Evolutionary conservation across 2,797 vertebrate genomes (phyloP).

Genomic region (Eremophila alpestris): DNA sequence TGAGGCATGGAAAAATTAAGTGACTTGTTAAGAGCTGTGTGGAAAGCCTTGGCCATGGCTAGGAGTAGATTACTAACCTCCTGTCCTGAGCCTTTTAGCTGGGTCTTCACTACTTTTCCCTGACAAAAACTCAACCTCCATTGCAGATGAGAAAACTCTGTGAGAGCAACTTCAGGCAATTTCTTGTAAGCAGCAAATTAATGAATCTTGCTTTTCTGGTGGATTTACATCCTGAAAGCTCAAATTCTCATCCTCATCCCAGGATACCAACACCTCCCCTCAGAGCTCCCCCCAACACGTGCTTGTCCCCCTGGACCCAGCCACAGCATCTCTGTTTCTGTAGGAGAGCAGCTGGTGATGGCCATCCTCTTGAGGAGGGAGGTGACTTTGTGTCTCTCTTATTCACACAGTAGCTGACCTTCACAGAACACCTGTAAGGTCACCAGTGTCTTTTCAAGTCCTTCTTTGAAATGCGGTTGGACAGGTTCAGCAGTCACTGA

Average conservation of each 20-base stretch:
- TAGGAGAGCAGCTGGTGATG: neutral
- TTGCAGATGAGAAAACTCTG: neutral
- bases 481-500: neutral
- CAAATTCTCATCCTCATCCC: neutral
- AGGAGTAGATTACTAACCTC: neutral
- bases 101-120: neutral
- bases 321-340: fast-evolving
- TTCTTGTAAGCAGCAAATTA: neutral
- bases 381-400: neutral
- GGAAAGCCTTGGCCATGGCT: neutral
- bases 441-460: neutral
- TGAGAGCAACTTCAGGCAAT: neutral
- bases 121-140: neutral
- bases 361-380: neutral
- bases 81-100: neutral
- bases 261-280: neutral
- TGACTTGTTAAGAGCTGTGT: neutral
- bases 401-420: neutral
- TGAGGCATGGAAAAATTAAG: neutral
- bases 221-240: neutral
- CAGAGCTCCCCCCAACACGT: neutral
- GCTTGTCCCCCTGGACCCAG: neutral
- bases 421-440: neutral
- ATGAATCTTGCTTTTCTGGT: neutral
- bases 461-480: neutral